Conservation (phyloP, 2,888 invertebrate genomes). For the Lomographa bimaculata region DNA sequence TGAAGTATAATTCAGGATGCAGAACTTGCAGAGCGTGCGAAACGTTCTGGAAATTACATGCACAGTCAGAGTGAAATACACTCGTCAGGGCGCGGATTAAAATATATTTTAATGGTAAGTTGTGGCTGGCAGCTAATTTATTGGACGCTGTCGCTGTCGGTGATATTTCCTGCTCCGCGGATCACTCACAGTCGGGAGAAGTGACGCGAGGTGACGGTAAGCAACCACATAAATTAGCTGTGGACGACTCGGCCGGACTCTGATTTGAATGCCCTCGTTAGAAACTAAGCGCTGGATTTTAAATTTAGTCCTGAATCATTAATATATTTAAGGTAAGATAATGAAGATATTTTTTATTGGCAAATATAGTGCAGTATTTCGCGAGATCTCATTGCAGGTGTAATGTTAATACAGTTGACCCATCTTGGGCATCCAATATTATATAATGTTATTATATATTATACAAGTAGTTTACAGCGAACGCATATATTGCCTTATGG, state of each 20-base stretch:
- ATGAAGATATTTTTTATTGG: too few relatives aligned
- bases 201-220: slow-evolving; percentile 4
- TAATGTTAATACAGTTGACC: too few relatives aligned
- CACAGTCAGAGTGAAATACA: slow-evolving; percentile 25
- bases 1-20: slow-evolving; percentile 15
- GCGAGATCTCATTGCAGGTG: too few relatives aligned
- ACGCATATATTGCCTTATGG: too few relatives aligned
- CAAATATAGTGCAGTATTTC: too few relatives aligned
- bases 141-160: slow-evolving; percentile 17
- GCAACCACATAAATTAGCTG: slow-evolving; percentile 12
- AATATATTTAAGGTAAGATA: too few relatives aligned
- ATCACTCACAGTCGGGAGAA: slow-evolving; percentile 8
- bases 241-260: slow-evolving; percentile 1
- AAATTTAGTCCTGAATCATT: too few relatives aligned
- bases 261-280: slow-evolving; percentile 3
- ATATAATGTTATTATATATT: too few relatives aligned
- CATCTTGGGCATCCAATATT: too few relatives aligned
- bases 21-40: slow-evolving; percentile 30
- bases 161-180: slow-evolving; percentile 31
- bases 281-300: neutral
- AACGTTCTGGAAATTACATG: slow-evolving; percentile 26
- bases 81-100: slow-evolving; percentile 23
- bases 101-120: slow-evolving; percentile 20
- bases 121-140: slow-evolving; percentile 23
- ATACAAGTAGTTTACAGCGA: too few relatives aligned